These are phyloP conservation scores for Arctocebus calabarensis DNA, from an alignment of 2,797 vertebrate species.

Conservation along the genomic window DNA sequence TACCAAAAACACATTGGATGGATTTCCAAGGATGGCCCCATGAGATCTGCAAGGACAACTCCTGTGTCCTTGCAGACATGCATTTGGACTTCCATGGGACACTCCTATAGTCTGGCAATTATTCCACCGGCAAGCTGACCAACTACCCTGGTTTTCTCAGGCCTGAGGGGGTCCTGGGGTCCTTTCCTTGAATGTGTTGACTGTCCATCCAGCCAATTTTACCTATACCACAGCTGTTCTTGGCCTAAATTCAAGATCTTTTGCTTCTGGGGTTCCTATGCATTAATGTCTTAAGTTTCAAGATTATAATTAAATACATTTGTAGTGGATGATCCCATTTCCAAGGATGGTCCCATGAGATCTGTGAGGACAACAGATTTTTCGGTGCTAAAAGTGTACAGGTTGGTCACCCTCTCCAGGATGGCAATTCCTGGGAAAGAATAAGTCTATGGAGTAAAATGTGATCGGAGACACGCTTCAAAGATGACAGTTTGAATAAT, in stretches of 20 bases:
- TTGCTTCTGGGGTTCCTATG: constrained; percentile 36
- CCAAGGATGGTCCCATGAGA: too few relatives aligned
- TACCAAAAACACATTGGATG: neutral
- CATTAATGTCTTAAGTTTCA: constrained; percentile 61
- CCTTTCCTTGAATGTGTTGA: constrained; percentile 49
- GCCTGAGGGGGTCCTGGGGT: neutral
- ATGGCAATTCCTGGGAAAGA: neutral
- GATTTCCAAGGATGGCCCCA: neutral
- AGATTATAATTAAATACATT: constrained; percentile 51
- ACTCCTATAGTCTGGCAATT: neutral
- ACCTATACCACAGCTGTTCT: constrained; percentile 29
- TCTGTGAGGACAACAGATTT: too few relatives aligned
- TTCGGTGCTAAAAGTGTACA: neutral
- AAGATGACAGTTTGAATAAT: neutral
- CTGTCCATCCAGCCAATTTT: constrained; percentile 43
- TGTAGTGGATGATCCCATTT: neutral
- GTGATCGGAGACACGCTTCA: neutral
- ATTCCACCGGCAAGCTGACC: neutral
- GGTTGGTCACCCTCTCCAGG: neutral
- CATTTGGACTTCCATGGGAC: neutral
- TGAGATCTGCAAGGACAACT: neutral
- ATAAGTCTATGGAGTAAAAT: neutral
- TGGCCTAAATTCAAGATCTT: constrained; percentile 59
- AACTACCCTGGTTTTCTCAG: neutral
- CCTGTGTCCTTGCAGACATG: neutral